Evolutionary conservation across 2,888 invertebrate species (phyloP), one percentile per base, ranked within the genome.

Genomic region (Scelioninae gen. 1): DNA sequence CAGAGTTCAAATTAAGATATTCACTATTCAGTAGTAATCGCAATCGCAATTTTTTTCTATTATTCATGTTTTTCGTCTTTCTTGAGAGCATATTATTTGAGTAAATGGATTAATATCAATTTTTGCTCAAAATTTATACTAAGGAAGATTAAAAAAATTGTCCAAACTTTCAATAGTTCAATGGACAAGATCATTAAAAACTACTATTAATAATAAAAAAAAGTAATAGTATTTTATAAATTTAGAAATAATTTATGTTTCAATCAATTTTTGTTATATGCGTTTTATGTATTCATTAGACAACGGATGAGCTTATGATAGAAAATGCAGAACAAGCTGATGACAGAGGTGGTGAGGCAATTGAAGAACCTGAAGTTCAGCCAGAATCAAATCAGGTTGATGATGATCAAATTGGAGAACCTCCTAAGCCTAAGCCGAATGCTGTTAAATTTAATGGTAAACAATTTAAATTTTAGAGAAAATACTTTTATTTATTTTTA

Each of bases 341-440:
- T 51, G 65, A 89, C 72, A 89, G 89, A 80, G 88, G 86, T 49
- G 92, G 92, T 10, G 93, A 93, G 69, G 93, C 93, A 5, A 91
- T 93, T 38, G 93, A 93, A 82, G 93, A 93, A 82, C 93, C 93
- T 2, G 92, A 91, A 75, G 90, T 92, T 77, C 92, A 91, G 65
- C 92, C 91, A 72, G 91, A 92, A 71, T 85, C 88, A 29, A 92
- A 92, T 86, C 90, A 91, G 77, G 86, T 90, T 9, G 90, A 92
- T 9, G 90, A 91, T 72, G 88, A 92, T 84, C 92, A 92, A 75
- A 92, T 92, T 65, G 89, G 89, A 15, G 90, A 91, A 75, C 92
- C 91, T 49, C 91, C 91, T 5, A 89, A 91, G 75, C 91, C 91
- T n/a, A 91, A 89, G 51, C 84, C 88, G 16, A 89, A 88, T 69